Percentiles rank a stretch among this genome's conserved stretches.
Conservation (phyloP, 53 echinoderm and acorn worm species). For the Antedon mediterranea region DNA sequence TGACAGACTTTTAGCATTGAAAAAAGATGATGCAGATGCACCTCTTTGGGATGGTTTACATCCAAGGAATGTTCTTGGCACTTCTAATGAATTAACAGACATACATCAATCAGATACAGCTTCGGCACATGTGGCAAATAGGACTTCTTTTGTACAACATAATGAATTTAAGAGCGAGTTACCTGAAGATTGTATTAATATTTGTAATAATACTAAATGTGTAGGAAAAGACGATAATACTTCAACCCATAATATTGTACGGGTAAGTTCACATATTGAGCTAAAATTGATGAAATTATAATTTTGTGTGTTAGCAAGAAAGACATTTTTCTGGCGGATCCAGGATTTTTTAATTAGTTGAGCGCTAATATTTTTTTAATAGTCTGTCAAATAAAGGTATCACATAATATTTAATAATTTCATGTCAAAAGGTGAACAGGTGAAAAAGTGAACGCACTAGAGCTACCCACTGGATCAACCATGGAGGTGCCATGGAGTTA, state of each 20-base stretch:
- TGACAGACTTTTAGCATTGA: neutral
- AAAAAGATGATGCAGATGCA: neutral
- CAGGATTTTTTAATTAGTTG: no score
- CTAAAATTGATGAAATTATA: no score
- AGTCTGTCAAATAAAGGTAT: no score
- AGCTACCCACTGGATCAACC: no score
- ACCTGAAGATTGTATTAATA: neutral
- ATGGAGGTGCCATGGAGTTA: no score
- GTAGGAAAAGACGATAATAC: neutral
- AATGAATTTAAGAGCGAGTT: neutral
- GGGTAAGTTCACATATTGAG: neutral
- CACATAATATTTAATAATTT: no score
- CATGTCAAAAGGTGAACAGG: no score
- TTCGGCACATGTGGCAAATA: neutral
- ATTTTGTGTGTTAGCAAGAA: no score
- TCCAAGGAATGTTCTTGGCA: neutral
- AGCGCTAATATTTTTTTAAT: no score
- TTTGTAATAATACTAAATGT: neutral
- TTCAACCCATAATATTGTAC: neutral
- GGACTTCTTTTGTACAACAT: no score
- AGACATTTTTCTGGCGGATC: no score
- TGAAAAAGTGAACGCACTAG: no score
- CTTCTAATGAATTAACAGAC: neutral
- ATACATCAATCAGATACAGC: neutral
- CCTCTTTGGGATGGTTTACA: neutral